Base-by-base conservation (phyloP, 2,113 vertebrate species). In the Callipepla squamata region DNA sequence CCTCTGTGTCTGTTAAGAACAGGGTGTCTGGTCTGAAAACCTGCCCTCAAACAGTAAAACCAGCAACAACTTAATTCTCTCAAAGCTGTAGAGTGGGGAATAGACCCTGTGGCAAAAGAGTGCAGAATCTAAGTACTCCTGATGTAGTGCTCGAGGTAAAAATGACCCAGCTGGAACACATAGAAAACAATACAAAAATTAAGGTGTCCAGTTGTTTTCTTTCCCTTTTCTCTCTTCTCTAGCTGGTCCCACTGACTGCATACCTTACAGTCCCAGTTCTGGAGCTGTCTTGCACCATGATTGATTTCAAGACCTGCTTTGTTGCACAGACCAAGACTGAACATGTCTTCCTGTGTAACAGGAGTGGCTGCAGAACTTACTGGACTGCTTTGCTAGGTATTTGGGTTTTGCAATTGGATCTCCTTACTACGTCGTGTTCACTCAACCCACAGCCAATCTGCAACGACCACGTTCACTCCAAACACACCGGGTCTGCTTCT, bases 231-330 rank as follows among this genome's bases (percentile, higher is more conserved):
- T 53, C 48, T 83, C 40, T 63, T 69, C 70, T 78, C 66, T 87
- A 99, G 99, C 90, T 94, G 6, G 97, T 99, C 53, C 98, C 98
- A 44, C 94, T 99, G 65, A 62, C 70, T 25, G 99, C 98, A 0
- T 73, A 85, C 11, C 96, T 99, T 87, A 87, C 94, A 1, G 85
- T 99, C 34, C 97, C 98, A 1, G 94, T 96, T 7, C 93, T 99
- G 30, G 94, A 97, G 80, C 97, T 99, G 30, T 99, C 99, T 72
- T 93, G 90, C 20, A 55, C 97, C 67, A 90, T 6, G 1, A 25
- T 99, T 22, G 95, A 98, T 95, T 99, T 99, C 21, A 98, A 98
- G 36, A 97, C 94, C 72, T 99, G 98, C 94, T 98, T 97, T 11
- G 97, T 99, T 69, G 98, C 97, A 19, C 95, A 98, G 75, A 95